A percentile compares a stretch with the other conserved stretches of the same genome.
Evolutionary conservation across 23 tunicate genomes (phyloP).

Genomic region (Ascidia mentula): DNA sequence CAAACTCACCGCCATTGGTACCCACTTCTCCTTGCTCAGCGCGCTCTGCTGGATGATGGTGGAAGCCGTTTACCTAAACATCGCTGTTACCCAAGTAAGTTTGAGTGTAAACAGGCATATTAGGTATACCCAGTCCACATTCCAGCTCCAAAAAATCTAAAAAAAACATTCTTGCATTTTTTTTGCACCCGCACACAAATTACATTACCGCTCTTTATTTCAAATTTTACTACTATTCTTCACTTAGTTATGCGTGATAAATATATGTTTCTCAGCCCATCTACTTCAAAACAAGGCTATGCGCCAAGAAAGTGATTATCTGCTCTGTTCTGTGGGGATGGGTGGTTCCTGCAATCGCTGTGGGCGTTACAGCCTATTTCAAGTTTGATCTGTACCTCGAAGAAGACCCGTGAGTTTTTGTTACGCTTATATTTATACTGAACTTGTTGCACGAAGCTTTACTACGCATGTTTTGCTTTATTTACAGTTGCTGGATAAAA

Average conservation of each 20-base stretch:
- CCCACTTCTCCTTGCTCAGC: constrained; percentile 19
- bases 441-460: too few relatives aligned
- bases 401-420: too few relatives aligned
- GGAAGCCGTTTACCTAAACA: constrained; percentile 16
- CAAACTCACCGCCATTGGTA: constrained; percentile 9
- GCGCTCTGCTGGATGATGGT: constrained; percentile 29
- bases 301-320: not conserved
- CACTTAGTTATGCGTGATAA: too few relatives aligned
- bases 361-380: too few relatives aligned
- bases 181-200: too few relatives aligned
- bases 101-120: too few relatives aligned
- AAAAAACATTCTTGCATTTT: too few relatives aligned
- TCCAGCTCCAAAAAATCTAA: too few relatives aligned
- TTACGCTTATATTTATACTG: too few relatives aligned
- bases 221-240: too few relatives aligned
- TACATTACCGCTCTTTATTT: not conserved
- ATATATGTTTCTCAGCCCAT: constrained; percentile 28
- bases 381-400: too few relatives aligned
- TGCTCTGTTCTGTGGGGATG: constrained; percentile 21
- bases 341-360: constrained; percentile 31
- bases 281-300: constrained; percentile 9
- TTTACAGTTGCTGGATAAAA: constrained; percentile 14
- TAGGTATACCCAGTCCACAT: not conserved
- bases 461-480: too few relatives aligned
- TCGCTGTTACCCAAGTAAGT: constrained; percentile 21